Evolutionary conservation across 2,113 vertebrate genomes (phyloP).

Genomic region (Seriola dumerili): DNA sequence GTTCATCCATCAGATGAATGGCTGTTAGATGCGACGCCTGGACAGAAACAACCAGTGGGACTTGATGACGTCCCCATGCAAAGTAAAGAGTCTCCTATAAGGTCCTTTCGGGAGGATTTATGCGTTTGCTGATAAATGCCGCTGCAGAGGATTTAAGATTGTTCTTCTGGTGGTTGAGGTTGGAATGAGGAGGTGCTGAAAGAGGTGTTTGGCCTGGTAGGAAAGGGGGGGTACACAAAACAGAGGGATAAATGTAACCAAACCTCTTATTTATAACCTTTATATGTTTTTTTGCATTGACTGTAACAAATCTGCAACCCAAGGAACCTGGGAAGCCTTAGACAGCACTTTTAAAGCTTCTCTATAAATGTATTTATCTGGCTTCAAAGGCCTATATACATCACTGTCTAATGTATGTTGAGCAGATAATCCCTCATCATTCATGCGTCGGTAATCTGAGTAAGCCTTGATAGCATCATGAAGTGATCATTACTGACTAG

Average conservation of each 20-base stretch:
- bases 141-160: background rate
- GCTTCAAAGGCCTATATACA: background rate
- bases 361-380: background rate
- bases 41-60: background rate
- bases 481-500: background rate
- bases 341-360: background rate
- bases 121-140: background rate
- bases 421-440: background rate
- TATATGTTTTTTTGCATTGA: background rate
- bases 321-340: background rate
- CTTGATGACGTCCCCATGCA: background rate
- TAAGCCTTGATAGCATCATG: background rate
- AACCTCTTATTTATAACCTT: too few relatives aligned
- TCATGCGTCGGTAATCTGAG: background rate
- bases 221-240: too few relatives aligned
- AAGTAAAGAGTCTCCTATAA: background rate
- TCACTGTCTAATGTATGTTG: background rate
- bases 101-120: background rate
- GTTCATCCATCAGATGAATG: slow-evolving; percentile 15
- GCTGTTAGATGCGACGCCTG: background rate
- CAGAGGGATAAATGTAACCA: too few relatives aligned
- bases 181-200: slow-evolving; percentile 7
- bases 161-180: background rate
- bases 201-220: background rate
- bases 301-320: background rate